Evolutionary conservation across 2,113 vertebrate genomes (phyloP), one percentile per base, ranked within the genome.

Genomic region (Motacilla alba): DNA sequence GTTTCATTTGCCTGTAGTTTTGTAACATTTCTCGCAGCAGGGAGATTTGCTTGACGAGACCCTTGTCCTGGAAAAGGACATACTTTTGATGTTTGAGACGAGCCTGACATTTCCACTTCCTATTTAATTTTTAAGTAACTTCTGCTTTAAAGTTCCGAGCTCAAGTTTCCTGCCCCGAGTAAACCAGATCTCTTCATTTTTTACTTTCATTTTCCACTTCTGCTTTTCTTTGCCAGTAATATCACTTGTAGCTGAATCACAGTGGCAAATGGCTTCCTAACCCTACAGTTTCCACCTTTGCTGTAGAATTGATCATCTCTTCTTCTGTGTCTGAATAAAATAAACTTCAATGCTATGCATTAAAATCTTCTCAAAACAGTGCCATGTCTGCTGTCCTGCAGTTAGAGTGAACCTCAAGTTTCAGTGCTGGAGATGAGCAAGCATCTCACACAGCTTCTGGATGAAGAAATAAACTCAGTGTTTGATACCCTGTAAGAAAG

Each of bases 151-250:
- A 83, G 31, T 68, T 92, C 90, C 72, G 64, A 83, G 52, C 37
- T 41, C 22, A 74, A 55, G 50, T 75, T 93, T 90, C 44, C 79
- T 86, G 68, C 59, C 74, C 66, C 37, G 64, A 93, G 39, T 69
- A 87, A 95, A 95, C 47, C 85, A 95, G 56, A 70, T 53, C 64
- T 55, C 46, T 83, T 91, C 16, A 59, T 46, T 89, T 95, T 89
- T 75, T 79, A 73, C 69, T 97, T 97, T 97, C 76, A 39, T 94
- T 96, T 97, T 92, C 89, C 47, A 82, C 60, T 95, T 96, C 81
- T 89, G 78, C 55, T 92, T 96, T 82, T 84, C 50, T 79, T 30
- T 93, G 58, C 66, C 14, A 4, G 35, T 69, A 58, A 90, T 37
- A 89, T n/a, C 43, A 66, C 52, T 80, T 30, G 52, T 30, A 93